Base-by-base conservation (phyloP, 2,797 vertebrate species). In the Anguilla obscura region DNA sequence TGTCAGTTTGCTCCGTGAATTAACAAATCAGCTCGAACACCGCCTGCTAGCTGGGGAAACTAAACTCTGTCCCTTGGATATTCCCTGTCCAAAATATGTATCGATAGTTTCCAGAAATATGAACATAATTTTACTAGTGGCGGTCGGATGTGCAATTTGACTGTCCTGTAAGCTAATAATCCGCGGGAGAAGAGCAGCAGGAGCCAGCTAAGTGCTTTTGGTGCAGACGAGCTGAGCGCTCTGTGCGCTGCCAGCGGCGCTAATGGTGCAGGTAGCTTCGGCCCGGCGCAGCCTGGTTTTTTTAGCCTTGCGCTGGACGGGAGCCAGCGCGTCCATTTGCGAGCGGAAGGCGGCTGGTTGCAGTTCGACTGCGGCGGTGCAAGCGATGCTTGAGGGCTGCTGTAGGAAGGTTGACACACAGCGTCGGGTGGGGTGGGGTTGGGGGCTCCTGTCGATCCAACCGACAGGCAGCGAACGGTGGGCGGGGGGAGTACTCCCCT, bases 301-400 rank as follows among this genome's bases (percentile, higher is more conserved):
- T 48, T 36, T 24, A 21, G 36, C 74, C 74, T 40, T 40, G 36
- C 21, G 82, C 88, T 93, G 93, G 92, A 94, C 87, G 7, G 0
- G 40, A 1, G 92, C 93, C 94, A 93, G 69, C 18, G 1, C 87
- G 90, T 93, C 94, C 93, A 93, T 94, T 94, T 95, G 91, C 87
- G 91, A 93, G 91, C 89, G 52, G 85, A 92, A 27, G 21, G 66
- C 48, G 45, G 45, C 24, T 24, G 84, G 79, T 89, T 45, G 54
- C 21, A 33, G 58, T 24, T 40, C 18, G 88, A 86, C 74, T 74
- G 89, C 60, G 88, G 90, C 90, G 84, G 89, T n/a, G n/a, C 54
- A 54, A 88, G 90, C 36, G 60, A 33, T 66, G 24, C 40, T 16
- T 82, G 36, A 88, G 87, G 58, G 21, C 90, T 90, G 45, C 76